These are phyloP conservation scores for Lerista edwardsae DNA, from an alignment of 2,797 vertebrate species.

Conservation along the genomic window DNA sequence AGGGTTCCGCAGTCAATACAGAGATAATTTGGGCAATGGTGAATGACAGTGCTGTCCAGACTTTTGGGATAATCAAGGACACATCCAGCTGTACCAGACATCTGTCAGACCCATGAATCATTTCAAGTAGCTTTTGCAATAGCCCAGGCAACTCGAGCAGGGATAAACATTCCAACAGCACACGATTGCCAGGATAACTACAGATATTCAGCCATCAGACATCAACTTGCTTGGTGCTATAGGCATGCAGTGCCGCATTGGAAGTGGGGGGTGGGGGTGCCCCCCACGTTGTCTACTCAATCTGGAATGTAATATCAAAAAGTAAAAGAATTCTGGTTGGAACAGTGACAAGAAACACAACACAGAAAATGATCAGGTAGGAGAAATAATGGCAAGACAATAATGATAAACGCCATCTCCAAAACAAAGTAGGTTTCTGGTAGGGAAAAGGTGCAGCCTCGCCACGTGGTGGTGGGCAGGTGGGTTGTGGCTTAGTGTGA, in stretches of 20 bases:
- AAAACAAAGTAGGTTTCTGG: neutral
- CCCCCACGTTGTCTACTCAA: neutral
- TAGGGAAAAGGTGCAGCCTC: neutral
- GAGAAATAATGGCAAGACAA: conserved; percentile 12
- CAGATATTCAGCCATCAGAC: conserved; percentile 65
- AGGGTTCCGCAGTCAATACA: conserved; percentile 99
- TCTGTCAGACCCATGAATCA: conserved; percentile 99
- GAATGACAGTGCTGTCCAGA: conserved; percentile 99
- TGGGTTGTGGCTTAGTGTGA: neutral
- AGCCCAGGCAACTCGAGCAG: conserved; percentile 89
- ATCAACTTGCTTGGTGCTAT: conserved; percentile 50
- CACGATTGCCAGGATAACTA: conserved; percentile 56
- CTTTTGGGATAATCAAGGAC: conserved; percentile 99
- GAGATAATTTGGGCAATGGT: conserved; percentile 99
- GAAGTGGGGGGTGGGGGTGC: neutral
- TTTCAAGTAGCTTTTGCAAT: conserved; percentile 88
- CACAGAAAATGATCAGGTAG: neutral
- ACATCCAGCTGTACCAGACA: conserved; percentile 99
- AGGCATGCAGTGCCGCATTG: conserved; percentile 22
- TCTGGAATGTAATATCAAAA: conserved; percentile 13
- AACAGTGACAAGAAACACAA: neutral
- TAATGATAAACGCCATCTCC: neutral
- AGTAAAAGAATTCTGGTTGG: neutral
- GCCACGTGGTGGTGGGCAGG: neutral
- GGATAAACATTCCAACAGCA: conserved; percentile 87